Percentiles rank a stretch among this genome's conserved stretches.
phyloP scores from a whole-genome alignment of 2,888 invertebrate species.

The Tuberolachnus salignus region DNA sequence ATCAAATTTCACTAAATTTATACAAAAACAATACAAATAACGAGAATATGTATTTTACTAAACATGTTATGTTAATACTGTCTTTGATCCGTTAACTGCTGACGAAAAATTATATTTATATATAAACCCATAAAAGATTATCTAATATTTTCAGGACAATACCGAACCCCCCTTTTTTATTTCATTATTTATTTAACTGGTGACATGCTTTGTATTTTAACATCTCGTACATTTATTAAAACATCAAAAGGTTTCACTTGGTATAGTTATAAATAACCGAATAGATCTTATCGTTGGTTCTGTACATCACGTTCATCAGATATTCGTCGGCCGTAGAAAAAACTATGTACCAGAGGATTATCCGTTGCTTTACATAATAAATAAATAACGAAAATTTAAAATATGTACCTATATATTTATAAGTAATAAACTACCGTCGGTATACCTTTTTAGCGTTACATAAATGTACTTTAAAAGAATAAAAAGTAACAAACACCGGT shows the following conservation, averaged over 20 bases:
- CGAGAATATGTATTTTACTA: neutral
- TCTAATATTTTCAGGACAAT: constrained; percentile 29
- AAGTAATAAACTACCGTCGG: neutral
- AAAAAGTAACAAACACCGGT: no score
- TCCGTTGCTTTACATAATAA: constrained; percentile 48
- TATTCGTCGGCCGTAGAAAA: constrained; percentile 35
- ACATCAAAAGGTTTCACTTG: constrained; percentile 49
- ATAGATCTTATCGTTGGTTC: constrained; percentile 50
- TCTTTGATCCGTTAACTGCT: constrained; percentile 14
- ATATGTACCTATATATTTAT: neutral
- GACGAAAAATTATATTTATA: constrained; percentile 19
- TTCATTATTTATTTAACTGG: constrained; percentile 47
- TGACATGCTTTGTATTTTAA: constrained; percentile 53
- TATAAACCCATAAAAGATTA: constrained; percentile 11
- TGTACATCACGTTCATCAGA: constrained; percentile 56
- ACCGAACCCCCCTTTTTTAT: constrained; percentile 22
- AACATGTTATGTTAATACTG: neutral
- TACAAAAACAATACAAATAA: no score
- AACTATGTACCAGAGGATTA: constrained; percentile 38
- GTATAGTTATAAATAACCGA: constrained; percentile 49
- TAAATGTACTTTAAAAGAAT: no score
- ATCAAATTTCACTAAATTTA: no score
- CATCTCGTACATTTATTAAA: constrained; percentile 52
- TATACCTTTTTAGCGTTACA: no score
- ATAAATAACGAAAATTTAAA: constrained; percentile 40